A percentile compares a stretch with the other conserved stretches of the same genome.
phyloP scores from a whole-genome alignment of 2,888 invertebrate species.

The Patella depressa region DNA sequence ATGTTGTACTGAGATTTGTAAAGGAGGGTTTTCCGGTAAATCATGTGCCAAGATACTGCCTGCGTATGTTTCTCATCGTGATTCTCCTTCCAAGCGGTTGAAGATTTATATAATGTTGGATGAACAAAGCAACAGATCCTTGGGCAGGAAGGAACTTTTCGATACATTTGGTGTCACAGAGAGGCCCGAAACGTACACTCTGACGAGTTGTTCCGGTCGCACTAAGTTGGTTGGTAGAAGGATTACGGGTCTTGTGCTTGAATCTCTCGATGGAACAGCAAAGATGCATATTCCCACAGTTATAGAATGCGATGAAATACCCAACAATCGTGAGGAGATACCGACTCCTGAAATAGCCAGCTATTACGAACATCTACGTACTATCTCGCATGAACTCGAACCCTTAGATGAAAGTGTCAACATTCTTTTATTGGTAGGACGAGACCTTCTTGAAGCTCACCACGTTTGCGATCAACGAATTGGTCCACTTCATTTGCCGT shows the following conservation, averaged over 20 bases:
- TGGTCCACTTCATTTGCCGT: too few species aligned
- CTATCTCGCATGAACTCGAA: too few species aligned
- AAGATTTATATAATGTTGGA: conserved; percentile 28
- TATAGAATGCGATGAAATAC: too few species aligned
- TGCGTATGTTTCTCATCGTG: conserved; percentile 15
- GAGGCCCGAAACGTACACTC: too few species aligned
- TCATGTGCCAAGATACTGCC: conserved; percentile 24
- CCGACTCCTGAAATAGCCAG: conserved; percentile 33
- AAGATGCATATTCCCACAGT: too few species aligned
- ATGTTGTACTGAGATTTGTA: conserved; percentile 19
- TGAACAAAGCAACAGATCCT: conserved; percentile 32
- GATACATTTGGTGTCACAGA: conserved; percentile 23
- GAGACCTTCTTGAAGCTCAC: too few species aligned
- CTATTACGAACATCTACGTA: conserved; percentile 22
- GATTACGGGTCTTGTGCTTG: too few species aligned
- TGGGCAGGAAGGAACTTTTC: conserved; percentile 28
- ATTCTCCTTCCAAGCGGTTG: conserved; percentile 9
- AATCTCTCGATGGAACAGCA: too few species aligned
- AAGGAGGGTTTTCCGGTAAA: conserved; percentile 20
- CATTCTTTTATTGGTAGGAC: not conserved
- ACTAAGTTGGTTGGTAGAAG: too few species aligned
- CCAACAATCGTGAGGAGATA: conserved; percentile 29
- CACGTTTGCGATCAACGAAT: too few species aligned
- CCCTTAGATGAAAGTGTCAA: not conserved
- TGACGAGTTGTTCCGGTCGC: too few species aligned